Percentiles rank a stretch among this genome's conserved stretches.
phyloP scores from a whole-genome alignment of 2,113 vertebrate genomes.

The Acanthochromis polyacanthus region DNA sequence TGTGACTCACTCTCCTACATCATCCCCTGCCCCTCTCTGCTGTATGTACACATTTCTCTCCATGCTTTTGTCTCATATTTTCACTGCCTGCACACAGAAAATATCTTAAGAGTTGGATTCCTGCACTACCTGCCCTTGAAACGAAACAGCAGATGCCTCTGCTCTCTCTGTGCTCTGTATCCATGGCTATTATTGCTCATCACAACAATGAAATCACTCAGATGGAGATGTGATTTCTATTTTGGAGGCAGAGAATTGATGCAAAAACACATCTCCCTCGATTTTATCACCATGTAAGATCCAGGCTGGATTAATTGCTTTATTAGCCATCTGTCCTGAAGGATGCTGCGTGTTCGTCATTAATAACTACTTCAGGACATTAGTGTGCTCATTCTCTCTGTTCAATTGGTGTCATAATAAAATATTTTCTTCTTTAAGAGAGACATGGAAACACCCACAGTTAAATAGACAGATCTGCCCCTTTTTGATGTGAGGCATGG shows the following conservation, averaged over 20 bases:
- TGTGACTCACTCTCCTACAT: slow-evolving; percentile 37
- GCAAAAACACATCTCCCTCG: slow-evolving; percentile 10
- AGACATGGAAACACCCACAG: slow-evolving; percentile 8
- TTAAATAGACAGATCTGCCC: slow-evolving; percentile 21
- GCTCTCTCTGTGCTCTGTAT: not conserved
- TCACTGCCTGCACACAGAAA: slow-evolving; percentile 1
- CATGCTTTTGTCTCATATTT: slow-evolving; percentile 12
- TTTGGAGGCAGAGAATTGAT: not conserved
- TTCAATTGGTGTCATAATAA: slow-evolving; percentile 2
- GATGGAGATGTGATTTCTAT: slow-evolving; percentile 6
- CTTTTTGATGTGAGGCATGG: slow-evolving; percentile 53
- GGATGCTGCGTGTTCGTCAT: not conserved
- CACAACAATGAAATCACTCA: slow-evolving; percentile 9
- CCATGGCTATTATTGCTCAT: slow-evolving; percentile 52
- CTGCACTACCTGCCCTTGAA: slow-evolving; percentile 25
- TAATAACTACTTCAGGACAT: not conserved
- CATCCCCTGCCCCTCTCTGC: slow-evolving; percentile 7
- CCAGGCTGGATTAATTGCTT: slow-evolving; percentile 19
- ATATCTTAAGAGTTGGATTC: not conserved
- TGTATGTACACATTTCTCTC: not conserved
- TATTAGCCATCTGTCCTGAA: slow-evolving; percentile 32
- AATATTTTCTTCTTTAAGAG: slow-evolving; percentile 14
- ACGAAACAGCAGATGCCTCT: not conserved
- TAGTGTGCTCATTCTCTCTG: slow-evolving; percentile 3
- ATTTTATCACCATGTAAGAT: slow-evolving; percentile 21